These are phyloP conservation scores for Dinoponera quadriceps DNA, from an alignment of 1,140 invertebrate species.

Conservation along the genomic window DNA sequence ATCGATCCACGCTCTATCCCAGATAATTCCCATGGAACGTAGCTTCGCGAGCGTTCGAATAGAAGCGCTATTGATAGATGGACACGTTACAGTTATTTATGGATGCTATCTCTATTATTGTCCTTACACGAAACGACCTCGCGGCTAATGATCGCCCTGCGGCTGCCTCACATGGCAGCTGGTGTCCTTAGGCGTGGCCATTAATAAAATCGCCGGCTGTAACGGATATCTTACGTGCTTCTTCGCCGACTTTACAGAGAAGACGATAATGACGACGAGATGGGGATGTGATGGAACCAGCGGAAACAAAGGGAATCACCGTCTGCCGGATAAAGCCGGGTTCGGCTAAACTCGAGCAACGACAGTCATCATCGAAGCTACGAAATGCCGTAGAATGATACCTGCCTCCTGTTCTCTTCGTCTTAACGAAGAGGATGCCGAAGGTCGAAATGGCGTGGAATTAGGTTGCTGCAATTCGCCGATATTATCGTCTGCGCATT, in stretches of 20 bases:
- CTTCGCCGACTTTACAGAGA: conserved; percentile 10
- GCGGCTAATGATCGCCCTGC: conserved; percentile 64
- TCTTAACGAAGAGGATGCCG: no score
- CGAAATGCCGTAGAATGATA: conserved; percentile 15
- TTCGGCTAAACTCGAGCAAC: not conserved
- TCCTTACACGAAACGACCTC: conserved; percentile 65
- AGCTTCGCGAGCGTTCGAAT: not conserved
- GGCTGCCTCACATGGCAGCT: conserved; percentile 68
- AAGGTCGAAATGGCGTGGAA: not conserved
- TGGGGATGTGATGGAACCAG: no score
- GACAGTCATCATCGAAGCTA: not conserved
- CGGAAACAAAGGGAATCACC: conserved; percentile 63
- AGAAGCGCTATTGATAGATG: conserved; percentile 71
- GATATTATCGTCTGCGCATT: conserved; percentile 38
- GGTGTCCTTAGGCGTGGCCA: conserved; percentile 70
- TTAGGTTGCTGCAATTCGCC: conserved; percentile 36
- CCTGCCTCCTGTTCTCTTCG: not conserved
- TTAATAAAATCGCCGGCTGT: conserved; percentile 70
- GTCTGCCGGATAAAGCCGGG: conserved; percentile 5
- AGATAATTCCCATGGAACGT: conserved; percentile 35
- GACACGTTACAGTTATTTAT: conserved; percentile 77
- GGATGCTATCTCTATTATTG: conserved; percentile 78
- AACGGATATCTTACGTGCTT: conserved; percentile 48
- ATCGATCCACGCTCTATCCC: conserved; percentile 16
- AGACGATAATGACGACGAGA: no score